These are phyloP conservation scores for Acanthaster planci DNA, from an alignment of 35 echinoderm and acorn worm genomes.

Conservation along the genomic window DNA sequence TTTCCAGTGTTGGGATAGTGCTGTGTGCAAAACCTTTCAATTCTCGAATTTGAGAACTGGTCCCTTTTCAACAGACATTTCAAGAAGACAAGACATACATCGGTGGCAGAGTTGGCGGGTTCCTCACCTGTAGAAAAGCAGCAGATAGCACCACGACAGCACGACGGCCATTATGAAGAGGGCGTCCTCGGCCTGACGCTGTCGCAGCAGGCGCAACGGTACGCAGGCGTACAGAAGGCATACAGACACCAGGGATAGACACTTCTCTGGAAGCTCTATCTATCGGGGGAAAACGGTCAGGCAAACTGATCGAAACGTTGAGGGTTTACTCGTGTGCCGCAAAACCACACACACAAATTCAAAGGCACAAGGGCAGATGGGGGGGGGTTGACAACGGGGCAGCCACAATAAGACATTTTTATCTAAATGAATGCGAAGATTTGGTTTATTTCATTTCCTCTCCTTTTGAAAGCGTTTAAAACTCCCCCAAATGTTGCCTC, in stretches of 20 bases:
- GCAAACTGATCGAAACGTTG: neutral
- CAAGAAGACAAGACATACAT: too few species aligned
- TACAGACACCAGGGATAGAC: slow-evolving; percentile 58
- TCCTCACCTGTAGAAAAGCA: slow-evolving; percentile 83
- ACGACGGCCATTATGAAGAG: slow-evolving; percentile 50
- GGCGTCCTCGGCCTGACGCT: slow-evolving; percentile 53
- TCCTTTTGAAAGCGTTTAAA: too few species aligned
- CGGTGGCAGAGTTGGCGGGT: neutral
- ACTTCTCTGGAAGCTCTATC: slow-evolving; percentile 84
- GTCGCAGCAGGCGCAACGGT: slow-evolving; percentile 38
- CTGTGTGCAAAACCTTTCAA: too few species aligned
- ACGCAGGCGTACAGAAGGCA: slow-evolving; percentile 55
- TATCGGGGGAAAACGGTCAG: neutral
- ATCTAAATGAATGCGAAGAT: too few species aligned
- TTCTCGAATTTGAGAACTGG: too few species aligned
- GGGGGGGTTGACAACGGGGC: too few species aligned
- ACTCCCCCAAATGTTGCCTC: too few species aligned
- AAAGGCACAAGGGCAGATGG: too few species aligned
- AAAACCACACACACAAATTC: neutral
- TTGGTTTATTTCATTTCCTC: too few species aligned
- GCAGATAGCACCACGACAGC: slow-evolving; percentile 78
- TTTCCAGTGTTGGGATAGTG: too few species aligned
- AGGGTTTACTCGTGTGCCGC: neutral
- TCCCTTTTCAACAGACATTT: too few species aligned
- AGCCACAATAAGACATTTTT: too few species aligned